Percentiles rank a stretch among this genome's conserved stretches.
Conservation (phyloP, 1,140 invertebrate species). For the Drosophila pandora region DNA sequence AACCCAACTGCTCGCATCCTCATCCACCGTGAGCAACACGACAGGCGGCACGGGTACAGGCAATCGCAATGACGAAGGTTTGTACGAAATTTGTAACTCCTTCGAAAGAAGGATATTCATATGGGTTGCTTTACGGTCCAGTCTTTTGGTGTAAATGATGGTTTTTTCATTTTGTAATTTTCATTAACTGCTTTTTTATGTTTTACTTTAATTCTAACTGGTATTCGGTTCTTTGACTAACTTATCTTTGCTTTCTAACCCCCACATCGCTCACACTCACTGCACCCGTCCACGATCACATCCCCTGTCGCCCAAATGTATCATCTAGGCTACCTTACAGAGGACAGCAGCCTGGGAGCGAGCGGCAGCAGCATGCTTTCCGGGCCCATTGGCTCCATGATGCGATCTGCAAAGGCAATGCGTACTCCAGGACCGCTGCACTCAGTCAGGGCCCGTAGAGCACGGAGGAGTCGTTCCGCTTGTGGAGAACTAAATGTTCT, state of each 20-base stretch:
- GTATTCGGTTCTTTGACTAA: slow-evolving; percentile 50
- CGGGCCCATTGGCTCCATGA: slow-evolving; percentile 47
- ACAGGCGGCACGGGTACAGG: slow-evolving; percentile 24
- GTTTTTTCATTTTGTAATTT: too few species aligned
- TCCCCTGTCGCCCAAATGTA: slow-evolving; percentile 52
- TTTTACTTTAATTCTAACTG: slow-evolving; percentile 18
- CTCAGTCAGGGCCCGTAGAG: slow-evolving; percentile 72
- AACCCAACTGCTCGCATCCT: slow-evolving; percentile 50
- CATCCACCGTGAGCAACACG: slow-evolving; percentile 50
- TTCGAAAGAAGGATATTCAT: neutral
- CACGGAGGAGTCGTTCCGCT: slow-evolving; percentile 72
- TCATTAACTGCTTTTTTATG: neutral
- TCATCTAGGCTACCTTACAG: slow-evolving; percentile 83
- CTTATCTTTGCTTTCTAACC: slow-evolving; percentile 40
- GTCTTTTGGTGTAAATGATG: too few species aligned
- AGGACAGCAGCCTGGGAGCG: slow-evolving; percentile 71
- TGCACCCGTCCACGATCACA: slow-evolving; percentile 18
- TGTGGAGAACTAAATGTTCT: slow-evolving; percentile 43
- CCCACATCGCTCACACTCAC: slow-evolving; percentile 26
- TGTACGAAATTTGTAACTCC: neutral
- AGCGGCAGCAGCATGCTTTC: slow-evolving; percentile 37
- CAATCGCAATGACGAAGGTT: slow-evolving; percentile 79
- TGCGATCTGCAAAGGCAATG: slow-evolving; percentile 55
- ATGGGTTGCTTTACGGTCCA: too few species aligned
- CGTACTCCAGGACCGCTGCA: slow-evolving; percentile 74